Evolutionary conservation across 2,888 invertebrate species (phyloP).

Genomic region (Phanerotoma sp.): DNA sequence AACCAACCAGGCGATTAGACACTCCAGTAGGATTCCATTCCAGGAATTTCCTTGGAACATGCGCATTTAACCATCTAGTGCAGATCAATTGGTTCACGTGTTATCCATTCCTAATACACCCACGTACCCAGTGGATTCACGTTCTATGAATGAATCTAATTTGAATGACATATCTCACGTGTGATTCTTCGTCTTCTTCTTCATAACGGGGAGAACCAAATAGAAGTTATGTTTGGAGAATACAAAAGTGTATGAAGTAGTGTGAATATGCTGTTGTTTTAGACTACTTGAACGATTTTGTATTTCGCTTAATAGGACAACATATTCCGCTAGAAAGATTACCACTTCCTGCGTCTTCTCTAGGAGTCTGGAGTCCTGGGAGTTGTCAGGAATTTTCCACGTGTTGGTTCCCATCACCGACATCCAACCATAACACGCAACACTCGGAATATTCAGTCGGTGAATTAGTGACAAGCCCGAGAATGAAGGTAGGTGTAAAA

Average conservation of each 20-base stretch:
- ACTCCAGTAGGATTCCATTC: conserved; percentile 29
- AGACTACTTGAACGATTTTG: conserved; percentile 31
- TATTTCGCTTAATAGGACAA: conserved; percentile 38
- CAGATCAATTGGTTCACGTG: too few relatives aligned
- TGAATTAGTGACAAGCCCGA: too few relatives aligned
- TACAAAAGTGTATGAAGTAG: neutral
- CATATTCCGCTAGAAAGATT: conserved; percentile 31
- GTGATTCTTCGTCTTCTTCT: too few relatives aligned
- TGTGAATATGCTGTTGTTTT: conserved; percentile 5
- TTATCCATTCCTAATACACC: conserved; percentile 39
- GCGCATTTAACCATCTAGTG: too few relatives aligned
- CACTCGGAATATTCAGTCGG: too few relatives aligned
- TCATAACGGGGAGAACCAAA: neutral
- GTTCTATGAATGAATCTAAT: conserved; percentile 29
- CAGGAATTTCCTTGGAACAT: conserved; percentile 1
- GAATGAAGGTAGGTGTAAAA: too few relatives aligned
- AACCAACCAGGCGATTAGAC: conserved; percentile 38
- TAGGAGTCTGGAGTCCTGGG: conserved; percentile 40
- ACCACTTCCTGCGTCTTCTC: conserved; percentile 21
- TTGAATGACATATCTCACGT: neutral
- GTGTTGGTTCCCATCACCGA: conserved; percentile 39
- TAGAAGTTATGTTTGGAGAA: neutral
- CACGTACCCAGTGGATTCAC: conserved; percentile 42
- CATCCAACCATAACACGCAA: too few relatives aligned
- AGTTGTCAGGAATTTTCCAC: conserved; percentile 38